Conservation (phyloP, 2,797 vertebrate genomes). For the Syncerus caffer region DNA sequence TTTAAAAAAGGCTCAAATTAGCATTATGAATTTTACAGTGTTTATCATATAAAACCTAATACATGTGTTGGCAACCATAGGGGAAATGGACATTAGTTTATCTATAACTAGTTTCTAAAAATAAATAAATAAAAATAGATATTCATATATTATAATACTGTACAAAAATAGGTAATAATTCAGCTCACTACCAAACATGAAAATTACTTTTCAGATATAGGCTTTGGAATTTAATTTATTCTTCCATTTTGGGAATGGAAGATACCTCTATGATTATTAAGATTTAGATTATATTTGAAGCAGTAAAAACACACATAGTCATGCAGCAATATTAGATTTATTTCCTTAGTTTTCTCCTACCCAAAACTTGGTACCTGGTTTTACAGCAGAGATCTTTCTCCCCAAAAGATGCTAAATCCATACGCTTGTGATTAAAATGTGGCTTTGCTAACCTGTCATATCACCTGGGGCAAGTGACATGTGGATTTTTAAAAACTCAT, state of each 20-base stretch:
- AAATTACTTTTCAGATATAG: neutral
- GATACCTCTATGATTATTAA: neutral
- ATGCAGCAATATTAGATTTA: neutral
- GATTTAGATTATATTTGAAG: neutral
- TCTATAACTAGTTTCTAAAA: slow-evolving; percentile 40
- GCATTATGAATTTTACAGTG: slow-evolving; percentile 25
- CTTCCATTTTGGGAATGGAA: neutral
- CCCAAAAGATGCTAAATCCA: neutral
- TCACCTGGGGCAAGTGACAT: neutral
- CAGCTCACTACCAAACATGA: neutral
- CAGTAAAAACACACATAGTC: neutral
- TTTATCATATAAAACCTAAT: neutral
- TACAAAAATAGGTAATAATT: neutral
- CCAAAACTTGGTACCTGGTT: neutral
- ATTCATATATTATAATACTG: neutral
- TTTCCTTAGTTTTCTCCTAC: neutral
- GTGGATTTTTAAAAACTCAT: neutral
- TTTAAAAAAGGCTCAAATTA: neutral
- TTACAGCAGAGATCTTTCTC: neutral
- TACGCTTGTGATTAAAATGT: neutral
- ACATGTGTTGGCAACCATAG: neutral
- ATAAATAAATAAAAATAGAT: neutral
- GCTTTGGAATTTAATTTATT: slow-evolving; percentile 27
- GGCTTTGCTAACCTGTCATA: neutral
- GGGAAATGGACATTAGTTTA: neutral